These are phyloP conservation scores for Lerema accius DNA, from an alignment of 1,140 invertebrate genomes.

Conservation along the genomic window DNA sequence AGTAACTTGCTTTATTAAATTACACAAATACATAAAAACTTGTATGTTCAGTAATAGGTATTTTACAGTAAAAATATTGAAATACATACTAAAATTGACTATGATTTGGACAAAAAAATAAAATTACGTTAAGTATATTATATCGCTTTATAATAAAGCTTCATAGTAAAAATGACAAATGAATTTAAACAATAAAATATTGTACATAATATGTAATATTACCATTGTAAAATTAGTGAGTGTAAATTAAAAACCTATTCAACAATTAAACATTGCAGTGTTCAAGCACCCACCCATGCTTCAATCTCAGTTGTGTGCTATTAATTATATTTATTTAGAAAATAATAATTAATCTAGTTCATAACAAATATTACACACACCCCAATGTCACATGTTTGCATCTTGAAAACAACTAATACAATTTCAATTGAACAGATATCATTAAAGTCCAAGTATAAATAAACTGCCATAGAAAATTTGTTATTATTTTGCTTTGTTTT, in stretches of 20 bases:
- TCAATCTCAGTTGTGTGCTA: constrained; percentile 14
- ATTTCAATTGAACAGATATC: neutral
- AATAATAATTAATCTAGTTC: constrained; percentile 34
- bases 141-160: neutral
- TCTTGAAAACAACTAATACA: neutral
- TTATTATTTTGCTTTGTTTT: constrained; percentile 2
- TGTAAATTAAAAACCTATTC: constrained; percentile 3
- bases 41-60: constrained; percentile 8
- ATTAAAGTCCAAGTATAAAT: neutral
- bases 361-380: constrained; percentile 34
- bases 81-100: constrained; percentile 22
- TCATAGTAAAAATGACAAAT: neutral
- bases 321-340: constrained; percentile 29
- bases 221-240: constrained; percentile 7
- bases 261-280: neutral
- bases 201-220: neutral
- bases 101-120: constrained; percentile 16
- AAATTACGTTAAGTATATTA: neutral
- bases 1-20: neutral
- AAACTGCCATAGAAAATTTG: constrained; percentile 6
- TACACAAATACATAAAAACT: constrained; percentile 5
- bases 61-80: constrained; percentile 15
- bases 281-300: constrained; percentile 11
- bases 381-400: constrained; percentile 16
- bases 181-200: neutral